Percentiles rank a stretch among this genome's conserved stretches.
Evolutionary conservation across 53 echinoderm and acorn worm genomes (phyloP).

Genomic region (Patiria pectinifera): DNA sequence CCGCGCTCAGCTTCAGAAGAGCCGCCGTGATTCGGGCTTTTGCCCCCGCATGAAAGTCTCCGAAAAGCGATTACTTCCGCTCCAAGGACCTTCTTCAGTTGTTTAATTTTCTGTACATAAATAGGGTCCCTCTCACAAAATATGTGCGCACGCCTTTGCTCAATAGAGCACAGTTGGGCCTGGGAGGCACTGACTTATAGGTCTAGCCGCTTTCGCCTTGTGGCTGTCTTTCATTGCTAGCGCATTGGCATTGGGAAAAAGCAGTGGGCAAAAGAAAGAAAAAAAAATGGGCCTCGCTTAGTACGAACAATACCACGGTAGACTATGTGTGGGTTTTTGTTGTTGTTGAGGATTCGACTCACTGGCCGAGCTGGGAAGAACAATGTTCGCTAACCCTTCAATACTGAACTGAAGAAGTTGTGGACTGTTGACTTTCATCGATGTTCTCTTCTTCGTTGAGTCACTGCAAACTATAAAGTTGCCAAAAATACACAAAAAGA

Average conservation of each 20-base stretch:
- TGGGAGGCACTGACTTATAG: slow-evolving; percentile 69
- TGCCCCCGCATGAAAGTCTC: slow-evolving; percentile 64
- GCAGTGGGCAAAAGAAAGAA: neutral
- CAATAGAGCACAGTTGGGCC: slow-evolving; percentile 72
- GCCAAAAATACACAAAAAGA: neutral
- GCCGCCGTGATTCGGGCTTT: slow-evolving; percentile 68
- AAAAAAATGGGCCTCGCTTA: slow-evolving; percentile 24
- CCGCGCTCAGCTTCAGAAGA: slow-evolving; percentile 61
- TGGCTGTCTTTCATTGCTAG: slow-evolving; percentile 60
- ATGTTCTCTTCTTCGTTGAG: neutral
- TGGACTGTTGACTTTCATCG: neutral
- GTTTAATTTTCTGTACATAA: slow-evolving; percentile 78
- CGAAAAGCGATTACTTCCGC: slow-evolving; percentile 78
- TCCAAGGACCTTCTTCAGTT: slow-evolving; percentile 76
- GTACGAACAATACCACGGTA: slow-evolving; percentile 47
- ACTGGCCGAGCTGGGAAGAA: neutral
- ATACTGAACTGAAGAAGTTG: neutral
- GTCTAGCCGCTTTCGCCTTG: slow-evolving; percentile 72
- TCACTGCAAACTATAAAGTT: neutral
- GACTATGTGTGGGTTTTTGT: slow-evolving; percentile 17
- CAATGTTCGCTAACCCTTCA: neutral
- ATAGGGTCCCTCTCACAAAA: slow-evolving; percentile 68
- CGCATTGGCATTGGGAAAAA: neutral
- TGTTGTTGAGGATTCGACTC: slow-evolving; percentile 28
- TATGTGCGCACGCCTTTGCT: slow-evolving; percentile 77